These are phyloP conservation scores for Proales similis DNA, from an alignment of 1,140 invertebrate species.

Conservation along the genomic window DNA sequence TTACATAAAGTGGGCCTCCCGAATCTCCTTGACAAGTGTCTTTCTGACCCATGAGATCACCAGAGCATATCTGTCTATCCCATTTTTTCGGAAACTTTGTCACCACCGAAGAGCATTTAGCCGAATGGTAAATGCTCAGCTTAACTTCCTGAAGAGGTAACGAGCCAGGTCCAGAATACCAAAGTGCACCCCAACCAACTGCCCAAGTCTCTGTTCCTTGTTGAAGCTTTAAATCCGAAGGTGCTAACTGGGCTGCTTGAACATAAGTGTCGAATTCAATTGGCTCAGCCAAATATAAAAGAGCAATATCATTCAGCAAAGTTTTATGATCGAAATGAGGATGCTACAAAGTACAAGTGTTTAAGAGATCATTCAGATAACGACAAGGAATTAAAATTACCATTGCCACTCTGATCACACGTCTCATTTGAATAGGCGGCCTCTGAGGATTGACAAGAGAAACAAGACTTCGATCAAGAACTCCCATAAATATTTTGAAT, in stretches of 20 bases:
- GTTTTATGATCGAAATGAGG: neutral
- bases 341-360: too few species aligned
- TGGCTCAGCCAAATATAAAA: neutral
- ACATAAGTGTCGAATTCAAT: neutral
- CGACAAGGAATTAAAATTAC: too few species aligned
- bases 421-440: too few species aligned
- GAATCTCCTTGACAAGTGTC: conserved; percentile 4
- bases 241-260: neutral
- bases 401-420: too few species aligned
- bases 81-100: neutral
- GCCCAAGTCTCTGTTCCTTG: neutral
- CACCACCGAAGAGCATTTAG: neutral
- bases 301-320: neutral
- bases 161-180: too few species aligned
- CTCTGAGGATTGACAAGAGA: too few species aligned
- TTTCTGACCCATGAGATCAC: neutral
- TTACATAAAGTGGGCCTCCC: neutral
- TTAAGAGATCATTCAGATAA: too few species aligned
- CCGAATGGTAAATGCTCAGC: neutral
- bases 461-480: too few species aligned
- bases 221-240: neutral
- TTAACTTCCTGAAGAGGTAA: neutral
- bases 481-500: too few species aligned
- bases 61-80: neutral
- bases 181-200: neutral